These are phyloP conservation scores for Scarus forsteni DNA, from an alignment of 2,797 vertebrate species.

Conservation along the genomic window DNA sequence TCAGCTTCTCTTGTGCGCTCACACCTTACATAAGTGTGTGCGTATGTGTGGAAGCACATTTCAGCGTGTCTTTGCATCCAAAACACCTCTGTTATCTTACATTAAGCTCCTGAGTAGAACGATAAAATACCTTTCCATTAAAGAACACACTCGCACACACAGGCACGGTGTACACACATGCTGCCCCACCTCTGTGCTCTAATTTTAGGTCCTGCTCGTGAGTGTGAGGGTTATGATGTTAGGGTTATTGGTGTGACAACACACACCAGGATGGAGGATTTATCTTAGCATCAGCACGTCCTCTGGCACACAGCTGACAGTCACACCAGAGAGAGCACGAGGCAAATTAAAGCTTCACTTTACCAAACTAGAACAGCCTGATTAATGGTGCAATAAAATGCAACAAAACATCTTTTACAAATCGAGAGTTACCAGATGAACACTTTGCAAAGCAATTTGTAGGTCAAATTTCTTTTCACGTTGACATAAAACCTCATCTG, in stretches of 20 bases:
- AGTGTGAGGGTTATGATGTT: not conserved
- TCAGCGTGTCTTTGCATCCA: conserved; percentile 26
- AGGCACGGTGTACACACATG: conserved; percentile 15
- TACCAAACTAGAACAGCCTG: not conserved
- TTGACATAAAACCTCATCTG: too few relatives aligned
- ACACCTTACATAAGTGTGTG: conserved; percentile 14
- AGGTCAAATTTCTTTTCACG: too few relatives aligned
- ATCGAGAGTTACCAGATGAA: too few relatives aligned
- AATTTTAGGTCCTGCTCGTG: conserved; percentile 53
- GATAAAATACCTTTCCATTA: conserved; percentile 71
- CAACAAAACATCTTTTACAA: too few relatives aligned
- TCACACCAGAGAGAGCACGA: conserved; percentile 6
- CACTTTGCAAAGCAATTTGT: too few relatives aligned
- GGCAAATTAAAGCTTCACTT: not conserved
- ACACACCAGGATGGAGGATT: conserved; percentile 32
- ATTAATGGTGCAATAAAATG: too few relatives aligned
- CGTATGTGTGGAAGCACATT: conserved; percentile 10
- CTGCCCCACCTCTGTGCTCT: conserved; percentile 34
- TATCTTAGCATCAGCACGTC: conserved; percentile 51
- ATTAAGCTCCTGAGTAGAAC: conserved; percentile 31
- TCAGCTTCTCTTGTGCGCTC: conserved; percentile 10
- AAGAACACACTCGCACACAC: conserved; percentile 31
- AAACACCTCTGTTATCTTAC: conserved; percentile 69
- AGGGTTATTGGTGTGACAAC: conserved; percentile 26
- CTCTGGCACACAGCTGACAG: conserved; percentile 29